These are phyloP conservation scores for Euborellia annulipes DNA, from an alignment of 1,140 invertebrate genomes.

Conservation along the genomic window DNA sequence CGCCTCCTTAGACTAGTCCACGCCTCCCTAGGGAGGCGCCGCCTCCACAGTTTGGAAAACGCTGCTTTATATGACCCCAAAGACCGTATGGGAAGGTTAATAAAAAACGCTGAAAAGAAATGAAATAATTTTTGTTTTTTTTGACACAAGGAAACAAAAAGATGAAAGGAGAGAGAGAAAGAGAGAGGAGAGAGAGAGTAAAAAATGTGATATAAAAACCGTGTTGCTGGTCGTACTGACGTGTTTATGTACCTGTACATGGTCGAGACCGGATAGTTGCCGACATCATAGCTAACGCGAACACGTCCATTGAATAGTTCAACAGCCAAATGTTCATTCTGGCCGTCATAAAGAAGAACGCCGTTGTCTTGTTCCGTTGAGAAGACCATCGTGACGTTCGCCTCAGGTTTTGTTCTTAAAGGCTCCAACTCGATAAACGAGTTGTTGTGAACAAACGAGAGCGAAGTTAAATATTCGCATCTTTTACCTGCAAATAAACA, in stretches of 20 bases:
- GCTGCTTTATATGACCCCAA: no score
- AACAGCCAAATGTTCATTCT: slow-evolving; percentile 76
- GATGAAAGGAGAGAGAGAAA: no score
- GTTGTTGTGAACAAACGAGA: slow-evolving; percentile 84
- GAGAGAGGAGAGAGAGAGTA: no score
- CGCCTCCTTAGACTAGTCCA: no score
- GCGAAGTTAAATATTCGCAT: slow-evolving; percentile 87
- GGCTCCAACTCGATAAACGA: slow-evolving; percentile 88
- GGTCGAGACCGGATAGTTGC: slow-evolving; percentile 92
- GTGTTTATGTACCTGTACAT: slow-evolving; percentile 69
- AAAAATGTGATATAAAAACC: no score
- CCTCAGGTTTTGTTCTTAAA: slow-evolving; percentile 67
- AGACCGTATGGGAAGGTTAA: no score
- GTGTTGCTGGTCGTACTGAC: no score
- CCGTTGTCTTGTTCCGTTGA: slow-evolving; percentile 81
- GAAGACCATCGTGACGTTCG: slow-evolving; percentile 89
- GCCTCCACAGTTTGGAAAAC: no score
- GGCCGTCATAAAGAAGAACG: slow-evolving; percentile 77
- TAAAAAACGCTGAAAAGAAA: no score
- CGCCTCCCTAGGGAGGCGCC: no score
- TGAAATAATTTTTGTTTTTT: no score
- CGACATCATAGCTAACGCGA: slow-evolving; percentile 88
- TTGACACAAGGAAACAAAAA: no score
- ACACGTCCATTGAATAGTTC: slow-evolving; percentile 90
- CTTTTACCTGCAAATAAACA: slow-evolving; percentile 54